Percentiles rank a stretch among this genome's conserved stretches.
Evolutionary conservation across 2,888 invertebrate species (phyloP).

Genomic region (Phorcus lineatus): DNA sequence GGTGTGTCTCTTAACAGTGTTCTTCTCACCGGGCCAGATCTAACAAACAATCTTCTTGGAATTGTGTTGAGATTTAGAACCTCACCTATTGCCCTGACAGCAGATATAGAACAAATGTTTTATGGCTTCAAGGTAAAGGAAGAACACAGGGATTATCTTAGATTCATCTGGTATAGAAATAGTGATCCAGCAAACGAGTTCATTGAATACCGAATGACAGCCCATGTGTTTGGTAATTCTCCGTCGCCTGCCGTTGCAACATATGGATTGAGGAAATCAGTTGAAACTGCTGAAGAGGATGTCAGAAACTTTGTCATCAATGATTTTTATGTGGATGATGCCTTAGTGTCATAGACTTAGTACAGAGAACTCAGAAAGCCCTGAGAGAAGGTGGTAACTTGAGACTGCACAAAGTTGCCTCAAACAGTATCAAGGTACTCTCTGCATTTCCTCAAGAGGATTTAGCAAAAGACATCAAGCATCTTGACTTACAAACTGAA

Average conservation of each 20-base stretch:
- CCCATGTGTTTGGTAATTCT: slow-evolving; percentile 49
- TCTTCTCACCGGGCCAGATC: slow-evolving; percentile 38
- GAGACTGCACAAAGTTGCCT: slow-evolving; percentile 45
- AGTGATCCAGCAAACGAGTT: slow-evolving; percentile 36
- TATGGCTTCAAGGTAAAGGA: slow-evolving; percentile 37
- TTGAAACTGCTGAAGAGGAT: slow-evolving; percentile 23
- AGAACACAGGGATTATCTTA: slow-evolving; percentile 39
- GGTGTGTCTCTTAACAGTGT: slow-evolving; percentile 35
- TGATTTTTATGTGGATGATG: slow-evolving; percentile 51
- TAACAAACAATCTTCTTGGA: slow-evolving; percentile 43
- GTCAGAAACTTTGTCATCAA: slow-evolving; percentile 37
- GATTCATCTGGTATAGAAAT: slow-evolving; percentile 46
- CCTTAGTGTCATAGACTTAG: slow-evolving; percentile 33
- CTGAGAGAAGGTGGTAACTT: slow-evolving; percentile 31
- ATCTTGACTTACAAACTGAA: slow-evolving; percentile 19
- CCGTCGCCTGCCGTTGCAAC: slow-evolving; percentile 48
- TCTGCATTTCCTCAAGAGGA: slow-evolving; percentile 31
- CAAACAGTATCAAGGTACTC: slow-evolving; percentile 34
- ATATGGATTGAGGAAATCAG: slow-evolving; percentile 37
- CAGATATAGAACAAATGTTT: slow-evolving; percentile 48
- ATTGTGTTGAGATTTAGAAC: slow-evolving; percentile 41
- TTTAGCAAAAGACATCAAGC: slow-evolving; percentile 26
- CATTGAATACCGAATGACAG: slow-evolving; percentile 44
- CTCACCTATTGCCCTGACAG: slow-evolving; percentile 34
- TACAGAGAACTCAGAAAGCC: slow-evolving; percentile 39